Evolutionary conservation across 2,888 invertebrate species (phyloP), one percentile per base, ranked within the genome.

Genomic region (Palloptera scutellata): DNA sequence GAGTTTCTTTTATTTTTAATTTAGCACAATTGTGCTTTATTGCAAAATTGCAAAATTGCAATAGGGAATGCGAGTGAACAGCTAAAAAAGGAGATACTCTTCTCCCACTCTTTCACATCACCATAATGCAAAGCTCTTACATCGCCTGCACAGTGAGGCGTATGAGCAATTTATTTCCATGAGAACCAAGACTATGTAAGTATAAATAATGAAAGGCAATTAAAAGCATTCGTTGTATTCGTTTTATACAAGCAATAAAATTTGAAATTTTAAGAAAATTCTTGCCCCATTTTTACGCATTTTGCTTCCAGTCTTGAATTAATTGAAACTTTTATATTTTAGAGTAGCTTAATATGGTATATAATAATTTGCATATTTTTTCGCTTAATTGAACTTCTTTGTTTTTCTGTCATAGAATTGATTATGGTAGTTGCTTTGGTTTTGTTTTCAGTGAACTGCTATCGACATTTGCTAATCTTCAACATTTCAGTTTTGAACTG

Each of bases 171-270:
- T 72, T 48, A 48, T 54, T 54, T 54, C 54, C 15, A 48, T 10
- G 48, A 48, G 48, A 48, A 48, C 10, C 48, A 15, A 54, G 12
- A 54, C 12, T 12, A 58, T n/a, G 15, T 12, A 58, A 6, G 15
- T 30, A 76, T 79, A 79, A 76, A 80, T 75, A 80, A 79, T 81
- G 77, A 77, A 78, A 74, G 78, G 76, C 79, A 81, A 79, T 79
- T 79, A 81, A 81, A 77, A 75, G 73, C 81, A 79, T 75, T 77
- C 76, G 79, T 72, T 66, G n/a, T n/a, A n/a, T n/a, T n/a, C 64
- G 66, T 62, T n/a, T 17, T 13, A 4, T 48, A 73, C 68, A 72
- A 72, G 75, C 73, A 78, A 78, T 79, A 77, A 79, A 81, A 79
- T 77, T 75, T 71, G 72, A 66, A 74, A 72, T 75, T 71, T 70